Evolutionary conservation across 2,797 vertebrate species (phyloP).

Genomic region (Dermochelys coriacea): DNA sequence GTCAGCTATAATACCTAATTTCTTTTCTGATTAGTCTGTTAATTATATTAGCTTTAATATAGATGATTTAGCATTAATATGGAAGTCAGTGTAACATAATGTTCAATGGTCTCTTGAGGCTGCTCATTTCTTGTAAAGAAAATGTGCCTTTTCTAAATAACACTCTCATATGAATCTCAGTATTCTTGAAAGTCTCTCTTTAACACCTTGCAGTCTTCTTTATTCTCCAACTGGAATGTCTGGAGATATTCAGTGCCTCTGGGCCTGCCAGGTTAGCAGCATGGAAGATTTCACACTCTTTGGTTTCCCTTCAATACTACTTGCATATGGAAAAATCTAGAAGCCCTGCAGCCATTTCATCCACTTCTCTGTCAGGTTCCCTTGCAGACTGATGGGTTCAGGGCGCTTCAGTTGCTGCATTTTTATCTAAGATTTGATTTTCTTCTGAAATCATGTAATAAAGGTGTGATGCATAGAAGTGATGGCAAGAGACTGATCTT

Average conservation of each 20-base stretch:
- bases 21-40: neutral
- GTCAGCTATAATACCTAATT: neutral
- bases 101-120: neutral
- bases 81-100: neutral
- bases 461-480: neutral
- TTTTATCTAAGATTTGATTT: neutral
- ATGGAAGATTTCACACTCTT: neutral
- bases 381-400: neutral
- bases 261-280: neutral
- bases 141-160: neutral
- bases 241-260: neutral
- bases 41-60: slow-evolving; percentile 1
- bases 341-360: slow-evolving; percentile 11
- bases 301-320: neutral
- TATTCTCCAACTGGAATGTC: neutral
- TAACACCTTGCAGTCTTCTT: neutral
- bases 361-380: neutral
- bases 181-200: neutral
- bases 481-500: neutral
- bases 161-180: neutral
- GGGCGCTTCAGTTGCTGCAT: neutral
- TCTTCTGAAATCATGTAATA: slow-evolving; percentile 37
- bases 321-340: slow-evolving; percentile 25
- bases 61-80: neutral
- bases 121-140: neutral